Evolutionary conservation across 2,113 vertebrate genomes (phyloP), one percentile per base, ranked within the genome.

Genomic region (Zootoca vivipara): DNA sequence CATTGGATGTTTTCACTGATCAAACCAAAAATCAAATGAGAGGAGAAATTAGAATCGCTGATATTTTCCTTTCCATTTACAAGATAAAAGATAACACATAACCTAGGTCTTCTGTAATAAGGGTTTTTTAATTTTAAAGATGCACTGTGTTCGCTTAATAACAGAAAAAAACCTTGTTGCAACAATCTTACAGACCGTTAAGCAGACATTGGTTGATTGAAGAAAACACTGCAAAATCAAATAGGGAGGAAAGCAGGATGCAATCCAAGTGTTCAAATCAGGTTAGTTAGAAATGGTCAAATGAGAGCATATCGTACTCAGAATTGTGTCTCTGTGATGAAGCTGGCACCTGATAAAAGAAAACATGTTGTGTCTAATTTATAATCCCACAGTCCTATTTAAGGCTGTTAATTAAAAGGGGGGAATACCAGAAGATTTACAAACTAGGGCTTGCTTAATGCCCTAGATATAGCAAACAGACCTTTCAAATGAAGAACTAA

Each of bases 321-420:
- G 22, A 88, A 88, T 67, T 77, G 56, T 20, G n/a, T 79, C 77
- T 35, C 24, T 79, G 64, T 75, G 26, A 67, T 88, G 75, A 77
- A 77, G 64, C n/a, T 77, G 56, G 58, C 56, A 88, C 38, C 69
- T 75, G 30, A 74, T 82, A 67, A 88, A 83, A 83, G 70, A 75
- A 88, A 75, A 82, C 30, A 87, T 67, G 30, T 75, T 87, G 56
- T 67, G 22, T 75, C 70, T 82, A 88, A 88, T 77, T 88, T 75
- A 82, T 87, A 77, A 82, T 65, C 58, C 40, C 70, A 82, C 30
- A 26, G 28, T 82, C 74, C 56, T 87, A 69, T 74, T 16, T 81
- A 82, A 82, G 20, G 12, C 78, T 72, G 65, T 56, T 80, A 87
- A 87, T 87, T 72, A 87, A 87, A 58, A 58, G 22, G 46, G 13